phyloP scores from a whole-genome alignment of 2,888 invertebrate species.

The Itoplectis maculator region DNA sequence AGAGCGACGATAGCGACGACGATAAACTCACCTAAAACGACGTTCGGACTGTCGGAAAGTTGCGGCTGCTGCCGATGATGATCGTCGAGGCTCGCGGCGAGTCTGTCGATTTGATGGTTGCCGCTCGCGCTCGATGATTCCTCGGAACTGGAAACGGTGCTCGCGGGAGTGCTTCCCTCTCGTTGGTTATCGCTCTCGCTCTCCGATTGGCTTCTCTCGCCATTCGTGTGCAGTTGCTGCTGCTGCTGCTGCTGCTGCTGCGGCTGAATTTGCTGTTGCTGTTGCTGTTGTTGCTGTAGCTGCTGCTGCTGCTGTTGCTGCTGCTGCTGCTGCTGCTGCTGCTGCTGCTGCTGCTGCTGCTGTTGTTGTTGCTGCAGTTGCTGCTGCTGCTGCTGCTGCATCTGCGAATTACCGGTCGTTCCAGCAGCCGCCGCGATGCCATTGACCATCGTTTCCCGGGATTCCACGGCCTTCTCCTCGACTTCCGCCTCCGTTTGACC shows the following conservation, averaged over 20 bases:
- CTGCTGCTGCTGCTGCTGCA: slow-evolving; percentile 67
- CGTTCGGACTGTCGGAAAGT: slow-evolving; percentile 76
- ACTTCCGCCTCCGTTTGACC: slow-evolving; percentile 70
- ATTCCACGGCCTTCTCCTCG: slow-evolving; percentile 68
- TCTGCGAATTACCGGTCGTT: background rate
- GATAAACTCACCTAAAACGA: slow-evolving; percentile 81
- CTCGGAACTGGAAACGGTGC: slow-evolving; percentile 82
- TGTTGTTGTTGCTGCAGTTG: too few relatives aligned
- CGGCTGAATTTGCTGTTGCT: too few relatives aligned
- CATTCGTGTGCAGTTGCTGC: slow-evolving; percentile 76
- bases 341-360: slow-evolving; percentile 1
- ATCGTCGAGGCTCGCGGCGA: slow-evolving; percentile 73
- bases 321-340: slow-evolving; percentile 68
- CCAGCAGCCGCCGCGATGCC: slow-evolving; percentile 29
- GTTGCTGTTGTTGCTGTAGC: too few relatives aligned
- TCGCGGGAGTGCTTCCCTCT: slow-evolving; percentile 82
- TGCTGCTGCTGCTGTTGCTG: slow-evolving; percentile 67
- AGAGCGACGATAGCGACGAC: slow-evolving; percentile 66
- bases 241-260: slow-evolving; percentile 42
- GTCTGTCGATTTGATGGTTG: slow-evolving; percentile 77
- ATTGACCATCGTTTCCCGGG: slow-evolving; percentile 59
- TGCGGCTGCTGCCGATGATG: slow-evolving; percentile 46
- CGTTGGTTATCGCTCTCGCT: slow-evolving; percentile 80
- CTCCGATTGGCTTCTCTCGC: slow-evolving; percentile 80
- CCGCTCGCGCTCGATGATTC: slow-evolving; percentile 75